A percentile compares a stretch with the other conserved stretches of the same genome.
Evolutionary conservation across 2,113 vertebrate species (phyloP).

Genomic region (Gnathonemus longibarbis): DNA sequence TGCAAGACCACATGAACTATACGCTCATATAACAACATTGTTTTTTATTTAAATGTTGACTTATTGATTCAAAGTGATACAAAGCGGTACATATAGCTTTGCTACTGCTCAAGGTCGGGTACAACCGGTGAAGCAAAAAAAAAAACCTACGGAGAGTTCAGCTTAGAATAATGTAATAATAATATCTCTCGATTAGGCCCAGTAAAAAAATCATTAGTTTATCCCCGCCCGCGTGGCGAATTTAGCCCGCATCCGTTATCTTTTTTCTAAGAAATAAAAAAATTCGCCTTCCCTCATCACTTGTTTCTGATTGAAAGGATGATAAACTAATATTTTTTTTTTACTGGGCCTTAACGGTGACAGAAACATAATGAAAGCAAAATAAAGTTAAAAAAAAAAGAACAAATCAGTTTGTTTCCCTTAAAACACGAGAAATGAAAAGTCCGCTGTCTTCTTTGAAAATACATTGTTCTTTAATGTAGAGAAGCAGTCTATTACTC

Average conservation of each 20-base stretch:
- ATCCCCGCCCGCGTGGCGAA: no score
- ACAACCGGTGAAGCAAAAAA: not conserved
- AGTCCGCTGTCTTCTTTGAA: not conserved
- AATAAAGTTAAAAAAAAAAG: not conserved
- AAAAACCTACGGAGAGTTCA: not conserved
- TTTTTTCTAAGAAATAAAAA: no score
- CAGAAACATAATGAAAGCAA: not conserved
- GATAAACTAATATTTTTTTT: no score
- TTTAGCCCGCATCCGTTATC: no score
- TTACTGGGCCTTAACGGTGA: not conserved
- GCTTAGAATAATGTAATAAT: not conserved
- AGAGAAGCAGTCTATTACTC: not conserved
- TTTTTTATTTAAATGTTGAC: not conserved
- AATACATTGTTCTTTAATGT: not conserved
- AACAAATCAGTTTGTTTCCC: not conserved
- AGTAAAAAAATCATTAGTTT: no score
- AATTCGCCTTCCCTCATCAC: no score
- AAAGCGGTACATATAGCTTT: not conserved
- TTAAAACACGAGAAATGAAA: not conserved
- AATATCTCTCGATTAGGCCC: not conserved
- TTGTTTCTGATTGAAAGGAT: no score
- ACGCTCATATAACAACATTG: not conserved
- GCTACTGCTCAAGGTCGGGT: not conserved
- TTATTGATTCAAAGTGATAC: not conserved
- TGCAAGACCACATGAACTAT: not conserved